Base-by-base conservation (phyloP, 2,888 invertebrate genomes). In the Noctua comes region DNA sequence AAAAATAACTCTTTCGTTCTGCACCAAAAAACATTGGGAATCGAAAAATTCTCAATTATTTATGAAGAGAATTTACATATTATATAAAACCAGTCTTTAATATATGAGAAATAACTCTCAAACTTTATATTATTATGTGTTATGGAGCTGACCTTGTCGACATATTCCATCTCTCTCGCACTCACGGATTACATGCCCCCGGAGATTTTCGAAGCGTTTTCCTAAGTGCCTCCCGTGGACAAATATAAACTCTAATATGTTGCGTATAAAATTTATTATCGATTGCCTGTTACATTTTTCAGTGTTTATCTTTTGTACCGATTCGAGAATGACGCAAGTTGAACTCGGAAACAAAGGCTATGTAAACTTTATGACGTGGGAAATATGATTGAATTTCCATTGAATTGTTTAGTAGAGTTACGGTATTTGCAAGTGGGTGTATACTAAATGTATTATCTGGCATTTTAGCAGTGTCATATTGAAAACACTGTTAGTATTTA, bases 401-500 rank as follows among this genome's bases (percentile, higher is more conserved):
- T 92, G 82, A 6, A n/a, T 10, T 73, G 65, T 73, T 43, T 51
- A 5, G 51, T 31, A 59, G 16, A 80, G 82, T 79, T 86, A 73
- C 84, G 77, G 79, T 76, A 68, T 83, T 65, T 73, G n/a, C 79
- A 76, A 77, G 78, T 76, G 77, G 66, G 83, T 87, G 81, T 90
- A 84, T 89, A 89, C 90, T 83, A 84, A 88, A 89, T 89, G 86
- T 95, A 95, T 96, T 96, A 96, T 96, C 96, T 94, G 93, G 92
- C 91, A 92, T 95, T 94, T 91, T 95, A 95, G 95, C 95, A 95
- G 94, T 96, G 96, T 96, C 94, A 95, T 95, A 96, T 92, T 93
- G 93, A 94, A 94, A 94, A 94, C 93, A 94, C 89, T 91, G 91
- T 93, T 93, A 92, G 91, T 92, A 89, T 90, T 91, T 91, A 90